Evolutionary conservation across 2,888 invertebrate species (phyloP).

Genomic region (Cryptocephalus primarius): DNA sequence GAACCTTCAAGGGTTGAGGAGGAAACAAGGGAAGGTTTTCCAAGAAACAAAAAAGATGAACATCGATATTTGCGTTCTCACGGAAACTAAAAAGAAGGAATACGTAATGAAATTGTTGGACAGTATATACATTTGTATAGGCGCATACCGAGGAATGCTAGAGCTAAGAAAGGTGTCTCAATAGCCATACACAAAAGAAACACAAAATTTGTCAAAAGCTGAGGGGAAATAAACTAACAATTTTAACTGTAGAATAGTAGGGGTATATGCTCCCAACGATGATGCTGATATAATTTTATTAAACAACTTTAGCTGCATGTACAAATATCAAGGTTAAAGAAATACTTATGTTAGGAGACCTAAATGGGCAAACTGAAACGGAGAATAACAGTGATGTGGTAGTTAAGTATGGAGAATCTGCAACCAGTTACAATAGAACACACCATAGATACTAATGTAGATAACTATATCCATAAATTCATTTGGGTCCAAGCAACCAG

Average conservation of each 20-base stretch:
- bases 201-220: not conserved
- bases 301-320: too few species aligned
- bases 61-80: too few species aligned
- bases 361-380: conserved; percentile 1
- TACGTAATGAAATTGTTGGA: too few species aligned
- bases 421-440: conserved; percentile 1
- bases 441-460: too few species aligned
- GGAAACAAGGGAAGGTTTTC: too few species aligned
- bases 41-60: too few species aligned
- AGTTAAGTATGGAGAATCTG: not conserved
- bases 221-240: too few species aligned
- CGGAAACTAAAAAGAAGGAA: too few species aligned
- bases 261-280: too few species aligned
- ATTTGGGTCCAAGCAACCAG: conserved; percentile 3
- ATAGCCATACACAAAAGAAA: not conserved
- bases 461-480: conserved; percentile 2
- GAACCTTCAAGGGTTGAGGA: too few species aligned
- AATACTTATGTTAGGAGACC: conserved; percentile 2
- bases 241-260: too few species aligned
- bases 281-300: too few species aligned
- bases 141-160: not conserved
- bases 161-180: not conserved
- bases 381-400: not conserved
- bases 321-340: not conserved
- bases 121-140: not conserved